Conservation (phyloP, 2,113 vertebrate species). For the Orthochromis indermauri region DNA sequence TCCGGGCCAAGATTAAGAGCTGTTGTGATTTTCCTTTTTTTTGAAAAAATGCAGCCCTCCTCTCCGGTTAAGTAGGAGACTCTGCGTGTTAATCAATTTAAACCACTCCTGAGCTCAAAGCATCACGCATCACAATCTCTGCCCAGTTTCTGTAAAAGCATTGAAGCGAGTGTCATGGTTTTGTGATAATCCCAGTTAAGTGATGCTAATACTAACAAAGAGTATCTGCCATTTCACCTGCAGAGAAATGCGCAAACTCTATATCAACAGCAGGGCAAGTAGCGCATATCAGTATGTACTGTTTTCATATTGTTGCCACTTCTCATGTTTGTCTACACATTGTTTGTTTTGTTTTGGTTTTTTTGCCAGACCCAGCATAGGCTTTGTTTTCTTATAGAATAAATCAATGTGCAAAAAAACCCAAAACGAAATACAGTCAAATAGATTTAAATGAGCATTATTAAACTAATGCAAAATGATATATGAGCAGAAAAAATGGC, state of each 20-base stretch:
- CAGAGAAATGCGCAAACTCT: not conserved
- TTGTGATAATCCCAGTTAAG: slow-evolving; percentile 15
- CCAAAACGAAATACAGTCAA: not conserved
- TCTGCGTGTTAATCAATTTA: slow-evolving; percentile 35
- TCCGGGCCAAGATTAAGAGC: slow-evolving; percentile 54
- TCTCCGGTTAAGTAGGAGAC: slow-evolving; percentile 16
- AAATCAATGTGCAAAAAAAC: not conserved
- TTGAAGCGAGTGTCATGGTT: not conserved
- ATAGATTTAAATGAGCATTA: not conserved
- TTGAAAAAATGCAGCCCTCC: slow-evolving; percentile 2
- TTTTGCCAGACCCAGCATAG: not conserved
- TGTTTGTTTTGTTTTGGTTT: not conserved
- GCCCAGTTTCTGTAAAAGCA: not conserved
- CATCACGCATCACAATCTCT: not conserved
- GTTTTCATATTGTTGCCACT: not conserved
- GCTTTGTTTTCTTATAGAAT: not conserved
- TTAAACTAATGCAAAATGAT: not conserved
- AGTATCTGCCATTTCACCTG: not conserved
- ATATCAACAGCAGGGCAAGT: not conserved
- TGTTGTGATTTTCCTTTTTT: slow-evolving; percentile 34
- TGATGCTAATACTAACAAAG: slow-evolving; percentile 5
- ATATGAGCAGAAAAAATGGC: not conserved
- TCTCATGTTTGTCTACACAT: not conserved
- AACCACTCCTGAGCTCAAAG: slow-evolving; percentile 24
- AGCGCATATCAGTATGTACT: not conserved